These are phyloP conservation scores for Zaprionus africanus DNA, from an alignment of 1,140 invertebrate genomes.

Conservation along the genomic window DNA sequence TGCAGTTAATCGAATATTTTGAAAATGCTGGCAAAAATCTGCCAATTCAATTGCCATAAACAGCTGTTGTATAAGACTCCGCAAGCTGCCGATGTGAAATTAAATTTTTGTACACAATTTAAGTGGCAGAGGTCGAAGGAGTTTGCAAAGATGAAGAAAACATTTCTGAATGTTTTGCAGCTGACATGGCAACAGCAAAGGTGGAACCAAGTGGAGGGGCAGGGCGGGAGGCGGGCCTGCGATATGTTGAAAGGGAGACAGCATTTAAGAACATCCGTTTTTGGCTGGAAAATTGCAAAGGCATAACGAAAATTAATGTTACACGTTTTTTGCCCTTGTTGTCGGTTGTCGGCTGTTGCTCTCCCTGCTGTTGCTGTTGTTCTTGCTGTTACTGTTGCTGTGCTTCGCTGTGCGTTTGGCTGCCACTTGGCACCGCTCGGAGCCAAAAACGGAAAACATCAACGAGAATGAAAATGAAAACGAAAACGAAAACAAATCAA, in stretches of 20 bases:
- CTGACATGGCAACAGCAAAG: background rate
- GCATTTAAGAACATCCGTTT: conserved; percentile 20
- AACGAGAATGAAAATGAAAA: conserved; percentile 48
- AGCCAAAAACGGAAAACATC: conserved; percentile 39
- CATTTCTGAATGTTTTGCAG: conserved; percentile 59
- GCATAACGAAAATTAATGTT: conserved; percentile 41
- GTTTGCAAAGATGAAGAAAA: background rate
- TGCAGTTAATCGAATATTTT: background rate
- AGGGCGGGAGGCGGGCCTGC: background rate
- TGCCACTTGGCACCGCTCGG: conserved; percentile 36
- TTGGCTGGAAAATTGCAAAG: conserved; percentile 28
- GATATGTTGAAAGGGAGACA: background rate
- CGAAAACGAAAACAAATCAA: conserved; percentile 61
- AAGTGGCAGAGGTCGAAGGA: background rate
- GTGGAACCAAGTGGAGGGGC: background rate
- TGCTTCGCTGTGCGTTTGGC: conserved; percentile 14
- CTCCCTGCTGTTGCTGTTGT: conserved; percentile 12
- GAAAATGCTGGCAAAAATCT: background rate
- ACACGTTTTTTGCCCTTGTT: conserved; percentile 29
- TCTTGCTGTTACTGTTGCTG: background rate
- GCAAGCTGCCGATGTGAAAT: background rate
- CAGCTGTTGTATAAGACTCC: background rate
- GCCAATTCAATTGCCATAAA: background rate
- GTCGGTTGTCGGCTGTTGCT: conserved; percentile 8
- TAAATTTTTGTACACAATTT: background rate